Percentiles rank a stretch among this genome's conserved stretches.
These are phyloP conservation scores for Trichosurus vulpecula DNA, from an alignment of 2,797 vertebrate species.

Conservation along the genomic window DNA sequence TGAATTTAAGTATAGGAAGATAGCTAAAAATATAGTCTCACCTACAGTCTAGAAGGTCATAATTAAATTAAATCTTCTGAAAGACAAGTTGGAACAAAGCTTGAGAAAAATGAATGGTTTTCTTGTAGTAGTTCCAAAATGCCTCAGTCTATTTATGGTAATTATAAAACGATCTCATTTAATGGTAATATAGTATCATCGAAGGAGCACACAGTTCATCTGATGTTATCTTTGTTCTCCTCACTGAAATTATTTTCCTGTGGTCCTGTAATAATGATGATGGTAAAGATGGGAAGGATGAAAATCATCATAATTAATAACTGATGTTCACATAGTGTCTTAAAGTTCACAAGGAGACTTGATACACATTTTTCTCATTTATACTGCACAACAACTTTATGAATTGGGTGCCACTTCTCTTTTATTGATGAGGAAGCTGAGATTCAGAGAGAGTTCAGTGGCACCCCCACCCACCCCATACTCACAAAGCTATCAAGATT, in stretches of 20 bases:
- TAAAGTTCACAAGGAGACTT: not conserved
- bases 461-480: no score
- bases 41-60: constrained; percentile 25
- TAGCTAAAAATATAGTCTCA: not conserved
- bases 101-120: constrained; percentile 33
- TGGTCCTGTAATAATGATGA: not conserved
- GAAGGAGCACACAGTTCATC: constrained; percentile 23
- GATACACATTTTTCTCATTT: not conserved
- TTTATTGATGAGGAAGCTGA: not conserved
- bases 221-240: not conserved
- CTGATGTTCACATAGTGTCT: not conserved
- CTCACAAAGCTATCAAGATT: not conserved
- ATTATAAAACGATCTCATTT: constrained; percentile 29
- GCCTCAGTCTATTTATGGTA: constrained; percentile 18
- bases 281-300: not conserved
- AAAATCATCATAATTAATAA: not conserved
- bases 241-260: not conserved
- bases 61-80: constrained; percentile 51
- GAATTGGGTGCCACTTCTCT: not conserved
- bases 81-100: constrained; percentile 43
- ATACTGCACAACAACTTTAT: not conserved
- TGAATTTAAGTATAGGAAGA: constrained; percentile 20
- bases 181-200: not conserved
- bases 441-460: not conserved
- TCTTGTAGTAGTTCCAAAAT: constrained; percentile 44